phyloP scores from a whole-genome alignment of 2,797 vertebrate species.

The Schizopygopsis malacanthus region DNA sequence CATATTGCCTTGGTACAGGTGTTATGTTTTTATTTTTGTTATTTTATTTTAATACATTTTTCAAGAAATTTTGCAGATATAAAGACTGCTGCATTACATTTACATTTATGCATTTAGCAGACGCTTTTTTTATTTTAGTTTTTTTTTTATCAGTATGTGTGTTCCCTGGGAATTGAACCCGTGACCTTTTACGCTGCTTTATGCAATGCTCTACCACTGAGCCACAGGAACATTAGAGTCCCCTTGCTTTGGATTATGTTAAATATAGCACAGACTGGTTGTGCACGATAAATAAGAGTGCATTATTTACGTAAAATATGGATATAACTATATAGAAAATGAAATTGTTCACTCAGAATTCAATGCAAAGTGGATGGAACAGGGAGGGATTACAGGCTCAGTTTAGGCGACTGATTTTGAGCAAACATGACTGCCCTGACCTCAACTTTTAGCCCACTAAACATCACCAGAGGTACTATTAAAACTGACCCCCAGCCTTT shows the following conservation, averaged over 20 bases:
- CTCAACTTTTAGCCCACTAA: constrained; percentile 6
- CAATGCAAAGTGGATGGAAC: neutral
- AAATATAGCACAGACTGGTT: neutral
- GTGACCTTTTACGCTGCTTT: too few relatives aligned
- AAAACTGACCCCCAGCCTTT: constrained; percentile 34
- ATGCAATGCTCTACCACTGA: too few relatives aligned
- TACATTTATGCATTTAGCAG: too few relatives aligned
- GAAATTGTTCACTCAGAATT: neutral
- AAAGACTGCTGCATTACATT: neutral
- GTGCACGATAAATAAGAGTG: neutral
- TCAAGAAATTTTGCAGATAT: neutral
- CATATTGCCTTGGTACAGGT: neutral
- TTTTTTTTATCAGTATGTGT: too few relatives aligned
- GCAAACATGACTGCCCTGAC: neutral
- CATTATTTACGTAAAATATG: neutral
- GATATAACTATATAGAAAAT: constrained; percentile 10
- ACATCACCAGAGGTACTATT: neutral
- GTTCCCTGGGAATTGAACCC: too few relatives aligned
- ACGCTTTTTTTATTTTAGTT: too few relatives aligned
- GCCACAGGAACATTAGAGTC: neutral
- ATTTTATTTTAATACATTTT: neutral
- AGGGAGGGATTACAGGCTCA: neutral
- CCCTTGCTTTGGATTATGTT: neutral
- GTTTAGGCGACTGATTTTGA: neutral
- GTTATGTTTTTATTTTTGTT: neutral